These are phyloP conservation scores for Tetramorium alpestre DNA, from an alignment of 1,140 invertebrate genomes.

Conservation along the genomic window DNA sequence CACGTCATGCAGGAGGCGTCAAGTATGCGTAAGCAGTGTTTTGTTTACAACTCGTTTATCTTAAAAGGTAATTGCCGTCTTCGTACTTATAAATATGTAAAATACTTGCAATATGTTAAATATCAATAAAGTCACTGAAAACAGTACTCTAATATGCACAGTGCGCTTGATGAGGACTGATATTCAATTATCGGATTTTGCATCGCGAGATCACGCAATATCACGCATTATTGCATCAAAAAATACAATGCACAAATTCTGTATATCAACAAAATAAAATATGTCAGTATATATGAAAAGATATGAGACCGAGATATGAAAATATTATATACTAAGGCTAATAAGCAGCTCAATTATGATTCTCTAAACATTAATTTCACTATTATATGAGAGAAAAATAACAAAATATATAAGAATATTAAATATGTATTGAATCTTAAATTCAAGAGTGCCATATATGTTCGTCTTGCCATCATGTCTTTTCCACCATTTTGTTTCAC, in stretches of 20 bases:
- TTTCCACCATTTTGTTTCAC: constrained; percentile 46
- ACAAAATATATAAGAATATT: neutral
- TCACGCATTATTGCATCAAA: constrained; percentile 3
- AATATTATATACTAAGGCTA: too few relatives aligned
- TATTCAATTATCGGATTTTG: neutral
- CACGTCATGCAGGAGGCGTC: neutral
- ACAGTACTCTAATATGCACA: neutral
- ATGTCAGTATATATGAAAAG: neutral
- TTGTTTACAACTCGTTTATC: neutral
- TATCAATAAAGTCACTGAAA: neutral
- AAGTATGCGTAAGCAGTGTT: neutral
- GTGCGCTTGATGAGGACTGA: neutral
- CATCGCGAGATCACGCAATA: neutral
- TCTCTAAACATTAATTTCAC: constrained; percentile 2
- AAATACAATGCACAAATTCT: neutral
- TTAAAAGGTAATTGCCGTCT: neutral
- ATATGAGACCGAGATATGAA: neutral
- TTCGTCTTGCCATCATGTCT: constrained; percentile 35
- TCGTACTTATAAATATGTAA: constrained; percentile 13
- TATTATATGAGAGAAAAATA: neutral
- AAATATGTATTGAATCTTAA: constrained; percentile 17
- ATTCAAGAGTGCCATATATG: neutral
- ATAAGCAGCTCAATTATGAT: neutral
- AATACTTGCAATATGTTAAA: neutral
- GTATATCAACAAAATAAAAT: neutral